Evolutionary conservation across 2,113 vertebrate genomes (phyloP), one percentile per base, ranked within the genome.

Genomic region (Chlamydotis undulata): DNA sequence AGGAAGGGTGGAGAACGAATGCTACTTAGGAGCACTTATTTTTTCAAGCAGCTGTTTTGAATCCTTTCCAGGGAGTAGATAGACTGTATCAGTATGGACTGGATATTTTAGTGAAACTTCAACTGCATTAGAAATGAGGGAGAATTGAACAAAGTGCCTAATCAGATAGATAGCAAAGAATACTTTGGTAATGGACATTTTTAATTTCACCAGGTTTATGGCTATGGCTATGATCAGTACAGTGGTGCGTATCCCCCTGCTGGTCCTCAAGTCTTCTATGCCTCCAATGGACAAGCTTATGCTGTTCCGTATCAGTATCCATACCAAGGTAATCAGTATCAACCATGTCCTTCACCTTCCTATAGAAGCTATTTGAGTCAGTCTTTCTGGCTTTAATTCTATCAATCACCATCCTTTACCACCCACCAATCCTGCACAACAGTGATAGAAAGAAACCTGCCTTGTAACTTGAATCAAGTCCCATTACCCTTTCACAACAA

Each of bases 261-360:
- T 47, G 97, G 96, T 75, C 87, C 98, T 79, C 98, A 98, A 50
- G 93, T 98, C 59, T 89, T 98, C 83, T 98, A 98, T 60, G 92
- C 98, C 86, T 97, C 98, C 21, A 98, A 90, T 0, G 98, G 98
- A 59, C 98, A 98, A 92, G 96, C 97, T 3, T 98, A 98, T 65
- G 96, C 98, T 15, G 71, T 98, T 71, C 96, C 98, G 57, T 98
- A 97, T 61, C 98, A 98, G 83, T 98, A 98, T 59, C 97, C 97
- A 2, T 97, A 98, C 90, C 97, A 97, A 98, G 98, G 98, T 98
- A 97, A 97, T 14, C 68, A 4, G 6, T 12, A 13, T 7, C 55
- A 64, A 43, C 50, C 41, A 17, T 75, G 50, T 28, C 71, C 29
- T 83, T 57, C 59, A 19, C 64, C 18, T 76, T n/a, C 31, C 53